Conservation (phyloP, 2,888 invertebrate species). For the Sphaerolaimus hirsutus region DNA sequence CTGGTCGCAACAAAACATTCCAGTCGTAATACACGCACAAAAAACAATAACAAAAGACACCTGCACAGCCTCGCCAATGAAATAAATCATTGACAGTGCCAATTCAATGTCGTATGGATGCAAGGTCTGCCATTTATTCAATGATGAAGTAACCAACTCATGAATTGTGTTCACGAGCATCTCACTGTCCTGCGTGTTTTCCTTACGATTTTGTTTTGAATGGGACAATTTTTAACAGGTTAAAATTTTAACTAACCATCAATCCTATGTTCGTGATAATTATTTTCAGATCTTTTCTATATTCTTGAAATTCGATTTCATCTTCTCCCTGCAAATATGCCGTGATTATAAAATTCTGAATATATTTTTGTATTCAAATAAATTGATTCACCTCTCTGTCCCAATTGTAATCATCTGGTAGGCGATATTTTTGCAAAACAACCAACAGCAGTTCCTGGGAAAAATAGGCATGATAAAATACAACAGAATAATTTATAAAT, state of each 20-base stretch:
- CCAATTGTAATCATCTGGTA: conserved; percentile 33
- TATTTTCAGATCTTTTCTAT: conserved; percentile 33
- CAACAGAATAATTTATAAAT: no score
- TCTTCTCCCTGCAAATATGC: conserved; percentile 28
- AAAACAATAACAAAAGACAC: conserved; percentile 12
- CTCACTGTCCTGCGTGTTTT: conserved; percentile 25
- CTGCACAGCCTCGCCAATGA: conserved; percentile 33
- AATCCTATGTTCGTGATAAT: conserved; percentile 34
- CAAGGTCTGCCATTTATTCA: conserved; percentile 29
- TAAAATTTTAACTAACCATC: conserved; percentile 26
- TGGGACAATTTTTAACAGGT: no score
- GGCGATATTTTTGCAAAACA: conserved; percentile 33
- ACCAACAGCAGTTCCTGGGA: conserved; percentile 28
- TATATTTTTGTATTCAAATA: conserved; percentile 2
- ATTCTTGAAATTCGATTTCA: conserved; percentile 34
- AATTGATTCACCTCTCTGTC: conserved; percentile 27
- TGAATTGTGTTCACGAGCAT: conserved; percentile 29
- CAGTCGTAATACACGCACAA: not conserved
- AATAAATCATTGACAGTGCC: conserved; percentile 32
- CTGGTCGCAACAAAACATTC: no score
- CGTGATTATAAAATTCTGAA: not conserved
- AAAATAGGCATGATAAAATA: no score
- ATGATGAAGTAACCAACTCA: conserved; percentile 25
- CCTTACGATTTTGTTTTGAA: no score
- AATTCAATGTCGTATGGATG: conserved; percentile 32